Evolutionary conservation across 2,888 invertebrate species (phyloP).

Genomic region (Trimorus sp.): DNA sequence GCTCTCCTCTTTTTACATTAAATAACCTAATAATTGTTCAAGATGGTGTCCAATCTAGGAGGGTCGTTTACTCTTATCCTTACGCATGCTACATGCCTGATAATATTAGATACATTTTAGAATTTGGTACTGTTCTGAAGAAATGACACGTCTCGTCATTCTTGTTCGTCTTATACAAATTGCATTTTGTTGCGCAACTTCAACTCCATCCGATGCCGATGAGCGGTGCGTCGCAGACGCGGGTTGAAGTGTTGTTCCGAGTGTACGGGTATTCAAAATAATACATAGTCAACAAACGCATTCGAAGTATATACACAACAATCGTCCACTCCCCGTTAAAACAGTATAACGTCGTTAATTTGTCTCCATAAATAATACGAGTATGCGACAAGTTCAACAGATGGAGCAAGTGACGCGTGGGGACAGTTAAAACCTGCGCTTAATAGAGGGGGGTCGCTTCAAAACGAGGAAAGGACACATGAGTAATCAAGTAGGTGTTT

Average conservation of each 20-base stretch:
- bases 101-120: conserved; percentile 79
- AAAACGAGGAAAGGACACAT: conserved; percentile 59
- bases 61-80: conserved; percentile 70
- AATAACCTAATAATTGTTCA: conserved; percentile 76
- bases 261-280: conserved; percentile 27
- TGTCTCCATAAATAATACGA: conserved; percentile 41
- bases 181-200: conserved; percentile 47
- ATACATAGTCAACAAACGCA: conserved; percentile 40
- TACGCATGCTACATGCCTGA: conserved; percentile 73
- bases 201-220: conserved; percentile 48
- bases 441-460: conserved; percentile 25
- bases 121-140: conserved; percentile 79
- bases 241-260: conserved; percentile 48
- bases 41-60: conserved; percentile 76
- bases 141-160: conserved; percentile 72
- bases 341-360: conserved; percentile 41
- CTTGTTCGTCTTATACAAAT: conserved; percentile 63
- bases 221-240: conserved; percentile 22
- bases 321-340: conserved; percentile 22
- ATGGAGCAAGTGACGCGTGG: conserved; percentile 30
- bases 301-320: conserved; percentile 46
- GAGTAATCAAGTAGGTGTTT: conserved; percentile 23
- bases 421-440: conserved; percentile 28
- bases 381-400: conserved; percentile 33
- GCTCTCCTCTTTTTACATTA: too few species aligned